Evolutionary conservation across 2,888 invertebrate genomes (phyloP).

Genomic region (Ypsolopha scabrella): DNA sequence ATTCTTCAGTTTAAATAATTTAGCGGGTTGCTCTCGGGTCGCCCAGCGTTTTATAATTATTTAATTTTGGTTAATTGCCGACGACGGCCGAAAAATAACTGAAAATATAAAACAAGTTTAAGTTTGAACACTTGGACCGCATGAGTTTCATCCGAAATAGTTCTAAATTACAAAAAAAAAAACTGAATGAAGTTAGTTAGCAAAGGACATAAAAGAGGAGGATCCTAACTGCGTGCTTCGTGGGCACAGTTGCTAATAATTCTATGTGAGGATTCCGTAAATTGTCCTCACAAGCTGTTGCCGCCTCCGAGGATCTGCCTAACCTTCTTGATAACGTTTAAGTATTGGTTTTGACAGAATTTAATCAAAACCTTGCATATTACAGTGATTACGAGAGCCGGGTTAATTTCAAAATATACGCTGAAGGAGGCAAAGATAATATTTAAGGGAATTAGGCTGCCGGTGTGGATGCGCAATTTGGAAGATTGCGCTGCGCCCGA

Average conservation of each 20-base stretch:
- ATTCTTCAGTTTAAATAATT: neutral
- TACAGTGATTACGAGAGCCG: conserved; percentile 50
- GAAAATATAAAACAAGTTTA: no score
- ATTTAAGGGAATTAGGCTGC: conserved; percentile 65
- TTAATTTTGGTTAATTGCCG: no score
- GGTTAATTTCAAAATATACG: conserved; percentile 65
- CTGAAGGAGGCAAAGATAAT: conserved; percentile 59
- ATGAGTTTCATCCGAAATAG: no score
- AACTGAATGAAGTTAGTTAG: conserved; percentile 16
- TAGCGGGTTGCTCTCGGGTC: no score
- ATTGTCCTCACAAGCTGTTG: conserved; percentile 23
- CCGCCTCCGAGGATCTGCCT: conserved; percentile 25
- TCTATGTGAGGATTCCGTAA: conserved; percentile 17
- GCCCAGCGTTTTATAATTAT: no score
- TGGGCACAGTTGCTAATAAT: conserved; percentile 10
- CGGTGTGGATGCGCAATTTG: conserved; percentile 53
- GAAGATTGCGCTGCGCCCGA: conserved; percentile 46
- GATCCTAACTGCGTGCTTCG: conserved; percentile 9
- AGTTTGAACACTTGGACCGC: no score
- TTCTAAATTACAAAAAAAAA: neutral
- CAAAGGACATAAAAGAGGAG: conserved; percentile 29
- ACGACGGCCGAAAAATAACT: no score
- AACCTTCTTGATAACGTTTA: conserved; percentile 48
- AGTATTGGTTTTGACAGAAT: conserved; percentile 64
- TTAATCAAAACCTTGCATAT: conserved; percentile 59